Evolutionary conservation across 2,888 invertebrate genomes (phyloP), one percentile per base, ranked within the genome.

Genomic region (Scaptodrosophila latifasciaeformis): DNA sequence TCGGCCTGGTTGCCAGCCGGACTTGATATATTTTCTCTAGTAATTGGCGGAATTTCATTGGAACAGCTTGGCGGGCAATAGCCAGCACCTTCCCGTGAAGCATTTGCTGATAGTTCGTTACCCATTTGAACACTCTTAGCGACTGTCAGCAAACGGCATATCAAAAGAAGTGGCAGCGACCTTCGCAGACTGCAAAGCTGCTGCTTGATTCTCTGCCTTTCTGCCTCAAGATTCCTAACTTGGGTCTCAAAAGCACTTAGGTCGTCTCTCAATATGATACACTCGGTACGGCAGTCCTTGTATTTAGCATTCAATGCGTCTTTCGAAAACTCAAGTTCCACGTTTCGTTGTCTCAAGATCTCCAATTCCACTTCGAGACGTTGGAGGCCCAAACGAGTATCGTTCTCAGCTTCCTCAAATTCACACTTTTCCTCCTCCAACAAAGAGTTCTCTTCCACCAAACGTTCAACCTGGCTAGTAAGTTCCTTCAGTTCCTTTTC

Each of bases 371-470:
- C 88, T 84, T 90, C 90, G 65, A 90, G 87, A 64, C 90, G 89
- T 56, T 87, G 87, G 55, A 87, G 60, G 12, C 84, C 82, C 4
- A 87, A 65, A 46, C 87, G 80, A n/a, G 91, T 91, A 74, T 92
- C 92, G 87, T 92, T 92, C 86, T 92, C 92, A 21, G 91, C 91
- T 85, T 92, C 92, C 85, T 92, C 92, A 61, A 92, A 88, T 84
- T 92, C 92, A 81, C 92, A 91, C 83, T 90, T 90, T 79, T 92
- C 92, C 82, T 92, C 92, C 79, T 92, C 92, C 67, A 92, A 85
- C 67, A 88, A 87, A 53, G 89, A 88, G 84, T 91, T 91, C 71
- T 91, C 90, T 42, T 89, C 88, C 75, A 90, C 88, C 71, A 92
- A 88, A 76, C 88, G 88, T 61, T 88, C 87, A 45, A 91, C 88